Conservation (phyloP, 2,797 vertebrate genomes). For the Chromis chromis region DNA sequence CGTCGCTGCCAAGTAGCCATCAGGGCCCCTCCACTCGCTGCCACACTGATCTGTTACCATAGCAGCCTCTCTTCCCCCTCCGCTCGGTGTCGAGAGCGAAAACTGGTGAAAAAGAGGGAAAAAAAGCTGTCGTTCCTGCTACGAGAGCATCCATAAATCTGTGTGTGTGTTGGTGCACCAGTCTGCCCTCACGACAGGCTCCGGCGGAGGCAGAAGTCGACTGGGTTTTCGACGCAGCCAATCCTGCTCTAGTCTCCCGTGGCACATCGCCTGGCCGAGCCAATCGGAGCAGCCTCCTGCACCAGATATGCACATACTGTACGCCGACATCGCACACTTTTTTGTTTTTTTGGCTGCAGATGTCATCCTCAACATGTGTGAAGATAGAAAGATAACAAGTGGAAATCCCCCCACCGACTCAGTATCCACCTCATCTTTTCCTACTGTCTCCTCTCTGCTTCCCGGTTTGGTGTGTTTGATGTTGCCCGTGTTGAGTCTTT, state of each 20-base stretch:
- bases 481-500: conserved; percentile 52
- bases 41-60: conserved; percentile 86
- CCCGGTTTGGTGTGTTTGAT: conserved; percentile 39
- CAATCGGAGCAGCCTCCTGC: conserved; percentile 57
- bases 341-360: conserved; percentile 38
- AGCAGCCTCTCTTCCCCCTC: conserved; percentile 79
- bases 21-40: conserved; percentile 80
- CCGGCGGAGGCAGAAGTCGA: conserved; percentile 62
- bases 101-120: conserved; percentile 64
- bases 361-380: conserved; percentile 31
- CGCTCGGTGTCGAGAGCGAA: conserved; percentile 65
- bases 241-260: conserved; percentile 49
- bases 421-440: not conserved
- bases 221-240: conserved; percentile 64
- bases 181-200: conserved; percentile 76
- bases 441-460: not conserved
- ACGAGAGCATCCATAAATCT: conserved; percentile 71
- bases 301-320: not conserved
- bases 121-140: conserved; percentile 65
- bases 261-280: conserved; percentile 59
- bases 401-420: conserved; percentile 21
- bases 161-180: conserved; percentile 54
- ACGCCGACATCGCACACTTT: conserved; percentile 26
- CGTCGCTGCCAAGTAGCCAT: conserved; percentile 82
- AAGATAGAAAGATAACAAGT: conserved; percentile 4